phyloP scores from a whole-genome alignment of 2,797 vertebrate genomes.

The Pteropus rufus region DNA sequence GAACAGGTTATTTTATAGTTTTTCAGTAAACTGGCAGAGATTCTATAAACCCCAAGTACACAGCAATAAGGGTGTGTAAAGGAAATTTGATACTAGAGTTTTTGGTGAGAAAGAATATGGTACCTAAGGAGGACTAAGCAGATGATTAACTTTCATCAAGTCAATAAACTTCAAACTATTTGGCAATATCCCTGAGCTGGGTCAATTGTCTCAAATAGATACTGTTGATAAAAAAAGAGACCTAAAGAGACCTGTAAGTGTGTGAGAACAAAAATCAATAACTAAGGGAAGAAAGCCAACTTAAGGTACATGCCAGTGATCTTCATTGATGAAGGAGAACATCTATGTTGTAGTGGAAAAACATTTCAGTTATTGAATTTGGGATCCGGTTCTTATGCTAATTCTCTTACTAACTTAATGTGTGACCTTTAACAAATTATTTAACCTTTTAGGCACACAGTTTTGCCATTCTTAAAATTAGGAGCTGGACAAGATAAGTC shows the following conservation, averaged over 20 bases:
- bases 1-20: slow-evolving; percentile 24
- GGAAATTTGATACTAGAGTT: slow-evolving; percentile 12
- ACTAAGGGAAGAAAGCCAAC: slow-evolving; percentile 61
- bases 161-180: slow-evolving; percentile 17
- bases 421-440: slow-evolving; percentile 19
- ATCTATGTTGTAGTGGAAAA: not conserved
- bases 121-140: not conserved
- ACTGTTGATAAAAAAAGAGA: slow-evolving; percentile 11
- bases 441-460: slow-evolving; percentile 28
- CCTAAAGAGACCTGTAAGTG: not conserved
- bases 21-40: slow-evolving; percentile 29
- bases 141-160: slow-evolving; percentile 32
- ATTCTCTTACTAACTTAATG: not conserved
- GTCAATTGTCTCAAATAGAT: slow-evolving; percentile 18
- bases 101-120: slow-evolving; percentile 26
- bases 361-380: not conserved
- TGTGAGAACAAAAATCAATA: slow-evolving; percentile 64
- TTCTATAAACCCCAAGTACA: not conserved
- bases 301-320: slow-evolving; percentile 22
- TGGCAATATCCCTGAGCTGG: slow-evolving; percentile 5
- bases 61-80: slow-evolving; percentile 1
- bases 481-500: not conserved
- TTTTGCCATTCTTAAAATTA: slow-evolving; percentile 34
- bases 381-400: not conserved
- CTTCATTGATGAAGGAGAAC: slow-evolving; percentile 30